A percentile compares a stretch with the other conserved stretches of the same genome.
Conservation (phyloP, 2,113 vertebrate species). For the Passer montanus region DNA sequence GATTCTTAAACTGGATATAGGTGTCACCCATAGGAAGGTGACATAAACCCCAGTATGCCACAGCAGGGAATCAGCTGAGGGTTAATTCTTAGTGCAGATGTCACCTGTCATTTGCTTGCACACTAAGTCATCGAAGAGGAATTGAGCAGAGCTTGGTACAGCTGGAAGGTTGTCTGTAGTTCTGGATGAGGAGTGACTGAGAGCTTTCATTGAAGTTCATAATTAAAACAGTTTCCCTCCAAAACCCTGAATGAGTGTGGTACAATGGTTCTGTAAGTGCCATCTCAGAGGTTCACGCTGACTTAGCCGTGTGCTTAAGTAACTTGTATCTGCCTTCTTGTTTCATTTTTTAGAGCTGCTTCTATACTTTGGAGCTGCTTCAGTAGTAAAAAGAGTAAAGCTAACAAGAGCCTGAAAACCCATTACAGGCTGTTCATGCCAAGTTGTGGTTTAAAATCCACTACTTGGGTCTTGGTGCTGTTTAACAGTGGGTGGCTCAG, state of each 20-base stretch:
- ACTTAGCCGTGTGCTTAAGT: neutral
- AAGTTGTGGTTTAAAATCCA: neutral
- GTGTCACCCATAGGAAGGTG: accelerated
- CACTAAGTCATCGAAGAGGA: neutral
- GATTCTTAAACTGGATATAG: neutral
- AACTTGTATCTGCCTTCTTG: neutral
- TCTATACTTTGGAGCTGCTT: neutral
- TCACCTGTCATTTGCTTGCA: neutral
- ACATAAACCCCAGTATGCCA: neutral
- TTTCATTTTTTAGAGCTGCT: neutral
- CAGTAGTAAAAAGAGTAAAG: neutral
- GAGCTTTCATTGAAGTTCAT: neutral
- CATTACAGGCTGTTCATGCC: too few species aligned
- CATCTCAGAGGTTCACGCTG: neutral
- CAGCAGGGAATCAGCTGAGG: neutral
- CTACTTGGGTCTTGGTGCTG: neutral
- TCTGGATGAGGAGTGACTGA: neutral
- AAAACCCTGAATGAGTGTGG: neutral
- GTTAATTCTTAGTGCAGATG: neutral
- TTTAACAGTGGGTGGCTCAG: neutral
- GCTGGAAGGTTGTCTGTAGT: neutral
- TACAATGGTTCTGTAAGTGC: neutral
- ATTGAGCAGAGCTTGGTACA: neutral
- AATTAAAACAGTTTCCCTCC: neutral
- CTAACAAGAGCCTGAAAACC: neutral